Evolutionary conservation across 2,797 vertebrate genomes (phyloP).

Genomic region (Heterohyrax brucei): DNA sequence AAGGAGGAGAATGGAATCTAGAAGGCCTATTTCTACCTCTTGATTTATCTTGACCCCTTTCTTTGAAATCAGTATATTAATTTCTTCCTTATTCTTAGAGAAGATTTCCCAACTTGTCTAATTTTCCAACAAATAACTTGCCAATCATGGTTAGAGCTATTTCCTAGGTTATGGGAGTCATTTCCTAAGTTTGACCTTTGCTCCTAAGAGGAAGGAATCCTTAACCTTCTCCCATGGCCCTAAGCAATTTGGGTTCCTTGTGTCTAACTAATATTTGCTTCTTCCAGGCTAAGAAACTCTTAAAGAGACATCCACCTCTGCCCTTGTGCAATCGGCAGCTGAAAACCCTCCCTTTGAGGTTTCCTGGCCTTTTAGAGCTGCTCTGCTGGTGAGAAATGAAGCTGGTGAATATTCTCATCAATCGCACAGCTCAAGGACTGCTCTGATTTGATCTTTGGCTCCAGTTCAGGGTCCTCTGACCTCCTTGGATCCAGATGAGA

Average conservation of each 20-base stretch:
- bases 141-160: neutral
- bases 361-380: neutral
- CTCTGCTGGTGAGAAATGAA: neutral
- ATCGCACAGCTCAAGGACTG: neutral
- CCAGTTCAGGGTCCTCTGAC: neutral
- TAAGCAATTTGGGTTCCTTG: neutral
- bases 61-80: neutral
- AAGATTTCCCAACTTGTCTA: neutral
- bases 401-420: neutral
- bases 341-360: neutral
- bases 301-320: neutral
- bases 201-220: neutral
- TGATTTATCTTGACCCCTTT: neutral
- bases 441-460: neutral
- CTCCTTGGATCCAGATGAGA: neutral
- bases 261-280: neutral
- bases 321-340: neutral
- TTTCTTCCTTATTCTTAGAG: constrained; percentile 26
- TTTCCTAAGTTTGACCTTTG: neutral
- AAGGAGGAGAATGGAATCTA: neutral
- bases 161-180: neutral
- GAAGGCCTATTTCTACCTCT: neutral
- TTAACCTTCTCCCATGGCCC: neutral
- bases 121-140: constrained; percentile 2
- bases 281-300: neutral